Evolutionary conservation across 2,888 invertebrate genomes (phyloP).

Genomic region (Poecilus cupreus): DNA sequence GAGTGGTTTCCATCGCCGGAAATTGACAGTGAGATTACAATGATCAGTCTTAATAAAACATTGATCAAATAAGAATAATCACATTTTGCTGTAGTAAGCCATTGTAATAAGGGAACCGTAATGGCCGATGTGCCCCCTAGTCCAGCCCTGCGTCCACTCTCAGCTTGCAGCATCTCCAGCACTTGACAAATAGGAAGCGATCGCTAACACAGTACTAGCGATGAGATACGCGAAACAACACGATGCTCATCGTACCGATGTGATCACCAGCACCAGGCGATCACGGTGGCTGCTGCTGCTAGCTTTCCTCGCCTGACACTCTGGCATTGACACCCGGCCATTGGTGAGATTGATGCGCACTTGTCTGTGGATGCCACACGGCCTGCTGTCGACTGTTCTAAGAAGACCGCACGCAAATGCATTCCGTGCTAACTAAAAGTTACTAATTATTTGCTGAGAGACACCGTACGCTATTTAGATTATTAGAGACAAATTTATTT

Average conservation of each 20-base stretch:
- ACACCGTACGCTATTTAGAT: background rate
- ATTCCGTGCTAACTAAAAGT: background rate
- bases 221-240: slow-evolving; percentile 27
- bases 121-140: background rate
- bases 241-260: slow-evolving; percentile 4
- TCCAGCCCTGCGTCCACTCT: background rate
- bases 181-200: slow-evolving; percentile 19
- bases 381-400: background rate
- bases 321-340: no score
- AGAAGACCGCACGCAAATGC: background rate
- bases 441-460: background rate
- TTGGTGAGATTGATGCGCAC: slow-evolving; percentile 23
- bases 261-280: background rate
- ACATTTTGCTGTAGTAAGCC: no score
- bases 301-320: background rate
- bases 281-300: slow-evolving; percentile 20
- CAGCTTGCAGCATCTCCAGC: background rate
- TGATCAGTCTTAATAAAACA: no score
- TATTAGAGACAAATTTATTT: no score
- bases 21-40: no score
- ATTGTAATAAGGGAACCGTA: no score
- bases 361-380: background rate
- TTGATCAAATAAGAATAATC: no score
- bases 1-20: no score
- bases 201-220: background rate